Base-by-base conservation (phyloP, 1,140 invertebrate genomes). In the Drosophila carrolli region DNA sequence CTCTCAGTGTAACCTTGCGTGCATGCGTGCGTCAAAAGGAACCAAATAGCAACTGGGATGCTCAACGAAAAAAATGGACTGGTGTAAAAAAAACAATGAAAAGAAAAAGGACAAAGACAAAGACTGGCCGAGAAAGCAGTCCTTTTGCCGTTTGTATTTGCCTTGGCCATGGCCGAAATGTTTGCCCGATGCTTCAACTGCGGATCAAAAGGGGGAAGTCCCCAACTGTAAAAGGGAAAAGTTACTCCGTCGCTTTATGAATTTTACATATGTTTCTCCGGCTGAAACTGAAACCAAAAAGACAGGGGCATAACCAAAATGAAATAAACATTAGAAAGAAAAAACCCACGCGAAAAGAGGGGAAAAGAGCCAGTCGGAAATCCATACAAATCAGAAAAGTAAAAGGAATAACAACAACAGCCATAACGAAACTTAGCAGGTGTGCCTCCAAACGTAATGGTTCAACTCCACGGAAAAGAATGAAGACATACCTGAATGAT, bases 301-400 rank as follows among this genome's bases (percentile, higher is more conserved):
- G 63, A 67, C 35, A 46, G 59, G 46, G 41, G 61, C 61, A 37
- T 44, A 68, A 70, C 57, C 54, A 38, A 76, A 77, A 70, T 70
- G 55, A 77, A 77, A 77, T 77, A 77, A 70, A 77, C 74, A 60
- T 78, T 71, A 78, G 75, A 71, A 68, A 43, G 37, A 46, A 71
- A 51, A 55, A 57, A n/a, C 38, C 55, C 37, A 65, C 41, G 57
- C 41, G 43, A 63, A 72, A 54, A 32, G 57, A 43, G 13, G 29
- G 10, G 8, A 37, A 48, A 56, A 72, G 19, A 43, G 40, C 72
- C 23, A 38, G 35, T 55, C 55, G 73, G 73, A 77, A 77, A 77
- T 77, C 75, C 75, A 77, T 77, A 77, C 75, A 77, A 77, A 77
- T 77, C 74, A 77, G 65, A 77, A 76, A 67, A 66, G 62, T 58